A percentile compares a stretch with the other conserved stretches of the same genome.
These are phyloP conservation scores for Tipula vernalis DNA, from an alignment of 2,888 invertebrate species.

Conservation along the genomic window DNA sequence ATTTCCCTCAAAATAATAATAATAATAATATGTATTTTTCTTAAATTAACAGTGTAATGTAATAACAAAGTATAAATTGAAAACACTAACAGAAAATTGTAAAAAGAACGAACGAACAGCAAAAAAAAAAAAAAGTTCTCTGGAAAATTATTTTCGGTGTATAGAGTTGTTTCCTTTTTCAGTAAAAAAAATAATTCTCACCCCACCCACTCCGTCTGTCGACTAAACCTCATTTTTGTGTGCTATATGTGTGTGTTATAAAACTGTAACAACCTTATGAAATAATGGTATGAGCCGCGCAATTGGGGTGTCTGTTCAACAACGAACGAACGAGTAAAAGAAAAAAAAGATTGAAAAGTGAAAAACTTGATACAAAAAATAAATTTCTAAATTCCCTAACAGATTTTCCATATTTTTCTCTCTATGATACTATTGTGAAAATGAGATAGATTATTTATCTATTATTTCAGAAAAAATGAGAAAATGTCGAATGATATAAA, in stretches of 20 bases:
- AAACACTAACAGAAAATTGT: neutral
- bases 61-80: neutral
- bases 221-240: neutral
- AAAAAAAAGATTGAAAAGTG: neutral
- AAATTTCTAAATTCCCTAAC: neutral
- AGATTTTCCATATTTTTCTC: neutral
- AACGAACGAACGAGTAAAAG: neutral
- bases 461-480: neutral
- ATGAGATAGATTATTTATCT: neutral
- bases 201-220: neutral
- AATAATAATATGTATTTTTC: neutral
- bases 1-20: conserved; percentile 1
- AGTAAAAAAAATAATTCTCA: neutral
- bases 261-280: neutral
- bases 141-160: neutral
- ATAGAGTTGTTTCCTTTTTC: neutral
- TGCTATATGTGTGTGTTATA: neutral
- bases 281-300: neutral
- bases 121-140: neutral
- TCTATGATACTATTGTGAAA: neutral
- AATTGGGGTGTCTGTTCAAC: neutral
- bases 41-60: conserved; percentile 4
- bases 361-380: neutral
- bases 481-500: neutral
- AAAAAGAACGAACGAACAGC: neutral